Evolutionary conservation across 1,140 invertebrate genomes (phyloP).

Genomic region (Zaprionus inermis): DNA sequence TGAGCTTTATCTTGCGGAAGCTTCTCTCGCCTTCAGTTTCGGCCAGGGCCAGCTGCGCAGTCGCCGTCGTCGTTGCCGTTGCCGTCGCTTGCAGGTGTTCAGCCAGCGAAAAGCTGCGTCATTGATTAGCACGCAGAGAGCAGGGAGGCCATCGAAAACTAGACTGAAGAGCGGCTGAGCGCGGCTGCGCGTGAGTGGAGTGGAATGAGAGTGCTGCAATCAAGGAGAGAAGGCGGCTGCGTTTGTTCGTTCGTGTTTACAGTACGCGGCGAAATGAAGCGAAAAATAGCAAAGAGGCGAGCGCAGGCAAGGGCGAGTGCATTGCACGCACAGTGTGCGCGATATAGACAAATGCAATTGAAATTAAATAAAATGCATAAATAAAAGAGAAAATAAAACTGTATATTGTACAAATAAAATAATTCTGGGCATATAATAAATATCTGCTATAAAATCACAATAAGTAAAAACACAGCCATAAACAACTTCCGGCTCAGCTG

Average conservation of each 20-base stretch:
- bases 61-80: constrained; percentile 27
- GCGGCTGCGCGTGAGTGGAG: background rate
- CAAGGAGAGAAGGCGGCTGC: constrained; percentile 4
- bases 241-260: background rate
- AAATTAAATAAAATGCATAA: background rate
- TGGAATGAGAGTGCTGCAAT: background rate
- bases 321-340: background rate
- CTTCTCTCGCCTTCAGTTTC: constrained; percentile 30
- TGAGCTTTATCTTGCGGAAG: constrained; percentile 68
- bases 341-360: background rate
- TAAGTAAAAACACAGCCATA: background rate
- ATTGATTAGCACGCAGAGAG: constrained; percentile 65
- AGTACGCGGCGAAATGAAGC: background rate
- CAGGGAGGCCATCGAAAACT: constrained; percentile 60
- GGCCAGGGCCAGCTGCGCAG: constrained; percentile 48
- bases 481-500: constrained; percentile 9
- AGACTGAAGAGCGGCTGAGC: constrained; percentile 47
- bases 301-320: background rate
- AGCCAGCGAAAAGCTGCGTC: constrained; percentile 63
- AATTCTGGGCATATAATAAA: constrained; percentile 1
- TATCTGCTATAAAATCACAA: background rate
- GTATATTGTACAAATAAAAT: background rate
- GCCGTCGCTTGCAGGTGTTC: constrained; percentile 69
- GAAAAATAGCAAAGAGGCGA: background rate
- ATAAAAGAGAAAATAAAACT: background rate